These are phyloP conservation scores for Ectemnius continuus DNA, from an alignment of 2,888 invertebrate species.

Conservation along the genomic window DNA sequence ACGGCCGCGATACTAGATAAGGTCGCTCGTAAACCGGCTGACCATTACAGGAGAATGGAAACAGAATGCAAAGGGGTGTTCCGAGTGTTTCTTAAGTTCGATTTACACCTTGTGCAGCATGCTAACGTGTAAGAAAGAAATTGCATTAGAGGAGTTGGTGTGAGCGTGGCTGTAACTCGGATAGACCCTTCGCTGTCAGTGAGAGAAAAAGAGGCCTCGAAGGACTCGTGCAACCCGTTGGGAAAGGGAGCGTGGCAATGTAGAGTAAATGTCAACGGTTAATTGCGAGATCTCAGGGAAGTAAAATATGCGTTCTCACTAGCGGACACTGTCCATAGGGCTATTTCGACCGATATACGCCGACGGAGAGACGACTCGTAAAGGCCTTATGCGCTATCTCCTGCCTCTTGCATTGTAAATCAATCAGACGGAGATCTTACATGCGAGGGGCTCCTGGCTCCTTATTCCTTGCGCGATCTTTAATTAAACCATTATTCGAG, in stretches of 20 bases:
- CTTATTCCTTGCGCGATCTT: conserved; percentile 58
- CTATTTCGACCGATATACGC: conserved; percentile 34
- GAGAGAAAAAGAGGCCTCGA: conserved; percentile 15
- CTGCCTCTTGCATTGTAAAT: conserved; percentile 56
- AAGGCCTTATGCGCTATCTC: background rate
- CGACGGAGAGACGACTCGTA: conserved; percentile 9
- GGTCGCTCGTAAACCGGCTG: conserved; percentile 18
- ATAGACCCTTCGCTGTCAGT: conserved; percentile 10
- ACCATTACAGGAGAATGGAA: background rate
- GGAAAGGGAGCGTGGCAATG: conserved; percentile 41
- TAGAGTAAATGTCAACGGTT: conserved; percentile 67
- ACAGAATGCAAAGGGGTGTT: no score
- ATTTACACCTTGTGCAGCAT: no score
- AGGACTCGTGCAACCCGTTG: conserved; percentile 37
- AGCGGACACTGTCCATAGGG: conserved; percentile 44
- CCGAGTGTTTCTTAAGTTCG: no score
- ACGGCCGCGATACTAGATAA: conserved; percentile 23
- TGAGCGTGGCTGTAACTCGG: no score
- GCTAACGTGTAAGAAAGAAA: no score
- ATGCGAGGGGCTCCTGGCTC: conserved; percentile 31
- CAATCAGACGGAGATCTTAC: conserved; percentile 57
- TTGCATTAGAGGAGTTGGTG: no score
- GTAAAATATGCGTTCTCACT: conserved; percentile 62
- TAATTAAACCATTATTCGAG: conserved; percentile 69
- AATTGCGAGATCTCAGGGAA: conserved; percentile 57